Conservation (phyloP, 2,888 invertebrate genomes). For the Mallateleia sp. region DNA sequence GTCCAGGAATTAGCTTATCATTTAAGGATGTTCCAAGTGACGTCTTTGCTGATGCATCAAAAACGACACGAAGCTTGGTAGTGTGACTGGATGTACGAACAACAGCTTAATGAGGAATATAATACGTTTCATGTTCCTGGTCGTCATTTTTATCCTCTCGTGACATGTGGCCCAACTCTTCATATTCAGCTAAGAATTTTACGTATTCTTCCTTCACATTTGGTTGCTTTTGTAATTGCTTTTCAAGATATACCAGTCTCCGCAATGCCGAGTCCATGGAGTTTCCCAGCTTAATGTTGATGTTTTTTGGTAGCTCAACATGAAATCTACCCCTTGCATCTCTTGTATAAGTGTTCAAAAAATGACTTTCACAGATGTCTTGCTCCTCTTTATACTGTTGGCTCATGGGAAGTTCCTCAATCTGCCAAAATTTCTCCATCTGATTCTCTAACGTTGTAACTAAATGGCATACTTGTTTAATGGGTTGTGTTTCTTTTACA, state of each 20-base stretch:
- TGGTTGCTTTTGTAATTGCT: not conserved
- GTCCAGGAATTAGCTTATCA: not conserved
- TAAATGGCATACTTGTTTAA: not conserved
- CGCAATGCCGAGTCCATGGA: not conserved
- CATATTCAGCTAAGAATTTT: not conserved
- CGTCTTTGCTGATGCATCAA: not conserved
- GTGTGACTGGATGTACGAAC: not conserved
- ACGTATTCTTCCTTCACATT: not conserved
- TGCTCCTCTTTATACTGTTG: not conserved
- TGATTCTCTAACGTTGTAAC: not conserved
- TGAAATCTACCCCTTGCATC: not conserved
- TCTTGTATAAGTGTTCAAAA: not conserved
- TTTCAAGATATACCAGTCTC: not conserved
- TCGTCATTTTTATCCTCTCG: not conserved
- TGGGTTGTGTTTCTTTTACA: not conserved
- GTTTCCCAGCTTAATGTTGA: not conserved
- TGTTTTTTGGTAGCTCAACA: not conserved
- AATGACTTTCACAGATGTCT: not conserved
- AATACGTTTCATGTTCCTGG: not conserved
- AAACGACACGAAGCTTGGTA: not conserved
- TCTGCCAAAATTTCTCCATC: conserved; percentile 2
- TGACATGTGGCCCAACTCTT: not conserved
- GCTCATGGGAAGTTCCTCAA: conserved; percentile 32
- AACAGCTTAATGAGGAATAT: conserved; percentile 2
- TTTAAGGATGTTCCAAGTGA: not conserved